phyloP scores from a whole-genome alignment of 1,140 invertebrate genomes.

The Bradynema listronoti region DNA sequence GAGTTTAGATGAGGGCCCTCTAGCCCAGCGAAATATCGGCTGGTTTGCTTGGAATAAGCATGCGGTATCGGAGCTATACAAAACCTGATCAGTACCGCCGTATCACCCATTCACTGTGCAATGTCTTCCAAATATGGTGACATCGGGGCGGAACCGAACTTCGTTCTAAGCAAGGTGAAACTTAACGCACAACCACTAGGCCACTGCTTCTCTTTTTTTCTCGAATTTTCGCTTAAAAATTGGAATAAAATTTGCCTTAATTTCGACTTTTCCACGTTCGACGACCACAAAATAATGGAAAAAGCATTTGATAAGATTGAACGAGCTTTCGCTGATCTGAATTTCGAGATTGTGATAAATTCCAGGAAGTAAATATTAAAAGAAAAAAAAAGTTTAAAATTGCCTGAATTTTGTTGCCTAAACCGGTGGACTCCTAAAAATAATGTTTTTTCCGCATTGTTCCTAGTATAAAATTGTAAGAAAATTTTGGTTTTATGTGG shows the following conservation, averaged over 20 bases:
- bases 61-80: too few species aligned
- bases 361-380: not conserved
- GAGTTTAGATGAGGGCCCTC: too few species aligned
- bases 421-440: conserved; percentile 48
- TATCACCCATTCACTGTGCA: too few species aligned
- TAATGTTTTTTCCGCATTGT: not conserved
- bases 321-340: conserved; percentile 51
- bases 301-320: conserved; percentile 55
- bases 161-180: too few species aligned
- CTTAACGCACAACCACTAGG: too few species aligned
- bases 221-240: too few species aligned
- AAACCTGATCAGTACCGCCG: too few species aligned
- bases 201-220: too few species aligned
- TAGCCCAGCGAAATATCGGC: too few species aligned
- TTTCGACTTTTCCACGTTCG: conserved; percentile 52
- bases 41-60: too few species aligned
- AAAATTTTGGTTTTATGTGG: not conserved
- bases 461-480: not conserved
- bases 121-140: too few species aligned
- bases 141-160: too few species aligned
- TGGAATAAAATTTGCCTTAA: conserved; percentile 40
- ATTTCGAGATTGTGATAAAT: conserved; percentile 18
- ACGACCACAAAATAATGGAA: conserved; percentile 48
- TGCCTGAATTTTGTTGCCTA: conserved; percentile 56
- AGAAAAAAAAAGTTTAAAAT: not conserved